Percentiles rank a stretch among this genome's conserved stretches.
These are phyloP conservation scores for Spinibarbus caldwelli DNA, from an alignment of 2,797 vertebrate species.

Conservation along the genomic window DNA sequence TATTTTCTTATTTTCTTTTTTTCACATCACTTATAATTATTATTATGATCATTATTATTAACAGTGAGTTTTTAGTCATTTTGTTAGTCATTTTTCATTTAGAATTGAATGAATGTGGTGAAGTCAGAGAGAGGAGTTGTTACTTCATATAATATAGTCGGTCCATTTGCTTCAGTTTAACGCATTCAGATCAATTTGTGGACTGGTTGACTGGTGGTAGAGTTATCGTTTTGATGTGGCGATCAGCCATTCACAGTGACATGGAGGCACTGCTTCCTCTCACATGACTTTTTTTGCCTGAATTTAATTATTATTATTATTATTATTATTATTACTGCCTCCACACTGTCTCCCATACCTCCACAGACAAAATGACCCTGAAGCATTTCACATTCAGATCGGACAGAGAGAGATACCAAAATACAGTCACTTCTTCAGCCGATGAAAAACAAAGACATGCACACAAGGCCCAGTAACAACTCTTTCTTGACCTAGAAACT, in stretches of 20 bases:
- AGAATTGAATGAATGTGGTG: background rate
- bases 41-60: background rate
- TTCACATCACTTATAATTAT: background rate
- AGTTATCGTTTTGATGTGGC: background rate
- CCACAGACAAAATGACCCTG: background rate
- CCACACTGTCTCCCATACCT: background rate
- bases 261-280: background rate
- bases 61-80: background rate
- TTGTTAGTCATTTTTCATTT: background rate
- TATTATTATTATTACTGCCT: background rate
- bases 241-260: background rate
- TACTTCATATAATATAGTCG: background rate
- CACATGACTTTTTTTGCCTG: background rate
- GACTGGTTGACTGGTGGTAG: background rate
- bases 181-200: background rate
- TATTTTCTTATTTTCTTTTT: too few species aligned
- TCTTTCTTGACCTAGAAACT: conserved; percentile 17
- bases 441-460: conserved; percentile 5
- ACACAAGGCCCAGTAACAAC: conserved; percentile 14
- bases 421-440: background rate
- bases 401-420: background rate
- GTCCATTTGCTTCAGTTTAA: background rate
- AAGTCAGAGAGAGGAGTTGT: background rate
- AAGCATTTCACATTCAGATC: background rate
- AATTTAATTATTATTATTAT: background rate